phyloP scores from a whole-genome alignment of 2,888 invertebrate species.

The Watsonalla binaria region DNA sequence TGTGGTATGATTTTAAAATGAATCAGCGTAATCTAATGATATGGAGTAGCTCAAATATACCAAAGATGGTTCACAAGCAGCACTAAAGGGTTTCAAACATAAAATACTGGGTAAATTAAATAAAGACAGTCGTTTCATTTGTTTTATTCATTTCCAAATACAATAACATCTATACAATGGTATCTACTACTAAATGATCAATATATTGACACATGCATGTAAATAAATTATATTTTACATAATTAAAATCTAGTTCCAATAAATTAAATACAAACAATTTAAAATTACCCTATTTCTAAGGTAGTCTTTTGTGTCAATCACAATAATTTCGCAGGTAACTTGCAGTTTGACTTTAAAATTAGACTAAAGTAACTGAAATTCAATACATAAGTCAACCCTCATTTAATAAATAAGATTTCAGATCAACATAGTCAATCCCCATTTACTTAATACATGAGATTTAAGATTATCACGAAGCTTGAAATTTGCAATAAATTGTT shows the following conservation, averaged over 20 bases:
- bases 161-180: constrained; percentile 79
- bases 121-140: constrained; percentile 43
- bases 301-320: constrained; percentile 28
- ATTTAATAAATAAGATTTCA: background rate
- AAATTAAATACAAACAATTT: constrained; percentile 28
- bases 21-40: too few species aligned
- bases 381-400: background rate
- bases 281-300: constrained; percentile 30
- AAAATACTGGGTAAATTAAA: constrained; percentile 11
- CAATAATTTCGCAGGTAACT: constrained; percentile 48
- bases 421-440: background rate
- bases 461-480: background rate
- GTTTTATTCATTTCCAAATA: constrained; percentile 75
- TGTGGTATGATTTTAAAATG: too few species aligned
- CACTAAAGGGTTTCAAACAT: too few species aligned
- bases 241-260: constrained; percentile 21
- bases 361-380: background rate
- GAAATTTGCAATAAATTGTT: too few species aligned
- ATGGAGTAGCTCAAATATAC: too few species aligned
- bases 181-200: constrained; percentile 71
- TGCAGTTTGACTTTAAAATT: constrained; percentile 5
- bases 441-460: background rate
- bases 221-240: constrained; percentile 36
- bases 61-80: too few species aligned
- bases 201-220: constrained; percentile 69